phyloP scores from a whole-genome alignment of 2,888 invertebrate genomes.

The Eulithis prunata region DNA sequence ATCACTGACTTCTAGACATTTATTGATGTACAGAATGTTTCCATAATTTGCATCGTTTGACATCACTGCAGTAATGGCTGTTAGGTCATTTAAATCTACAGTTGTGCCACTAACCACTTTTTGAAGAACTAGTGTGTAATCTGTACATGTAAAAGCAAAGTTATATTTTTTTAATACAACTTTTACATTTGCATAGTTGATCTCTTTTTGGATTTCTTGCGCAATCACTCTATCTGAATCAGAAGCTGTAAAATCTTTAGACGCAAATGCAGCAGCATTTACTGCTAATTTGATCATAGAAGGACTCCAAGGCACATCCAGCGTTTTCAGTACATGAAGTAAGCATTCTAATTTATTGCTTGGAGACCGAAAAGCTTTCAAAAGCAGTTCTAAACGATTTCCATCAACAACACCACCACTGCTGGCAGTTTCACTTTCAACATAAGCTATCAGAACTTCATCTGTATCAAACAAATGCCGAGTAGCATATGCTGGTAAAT shows the following conservation, averaged over 20 bases:
- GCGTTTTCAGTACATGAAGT: conserved; percentile 71
- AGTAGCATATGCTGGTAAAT: conserved; percentile 71
- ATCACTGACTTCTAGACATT: conserved; percentile 71
- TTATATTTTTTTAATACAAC: conserved; percentile 78
- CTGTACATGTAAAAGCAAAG: conserved; percentile 69
- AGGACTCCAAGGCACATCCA: conserved; percentile 76
- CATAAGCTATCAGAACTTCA: conserved; percentile 68
- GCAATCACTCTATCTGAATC: conserved; percentile 65
- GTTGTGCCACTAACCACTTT: conserved; percentile 62
- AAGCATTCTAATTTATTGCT: conserved; percentile 71
- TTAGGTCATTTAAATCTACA: conserved; percentile 69
- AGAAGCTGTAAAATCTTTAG: conserved; percentile 69
- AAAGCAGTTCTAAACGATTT: conserved; percentile 65
- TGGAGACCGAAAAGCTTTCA: conserved; percentile 66
- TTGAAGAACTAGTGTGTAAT: conserved; percentile 70
- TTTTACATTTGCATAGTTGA: conserved; percentile 75
- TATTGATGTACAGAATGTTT: conserved; percentile 67
- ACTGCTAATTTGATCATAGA: conserved; percentile 65
- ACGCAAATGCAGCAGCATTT: conserved; percentile 61
- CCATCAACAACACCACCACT: conserved; percentile 75
- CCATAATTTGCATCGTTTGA: conserved; percentile 63
- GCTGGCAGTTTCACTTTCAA: conserved; percentile 72
- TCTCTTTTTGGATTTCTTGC: conserved; percentile 72
- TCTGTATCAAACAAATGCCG: conserved; percentile 74
- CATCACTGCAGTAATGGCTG: conserved; percentile 64